Base-by-base conservation (phyloP, 2,888 invertebrate genomes). In the Piscicola geometra region DNA sequence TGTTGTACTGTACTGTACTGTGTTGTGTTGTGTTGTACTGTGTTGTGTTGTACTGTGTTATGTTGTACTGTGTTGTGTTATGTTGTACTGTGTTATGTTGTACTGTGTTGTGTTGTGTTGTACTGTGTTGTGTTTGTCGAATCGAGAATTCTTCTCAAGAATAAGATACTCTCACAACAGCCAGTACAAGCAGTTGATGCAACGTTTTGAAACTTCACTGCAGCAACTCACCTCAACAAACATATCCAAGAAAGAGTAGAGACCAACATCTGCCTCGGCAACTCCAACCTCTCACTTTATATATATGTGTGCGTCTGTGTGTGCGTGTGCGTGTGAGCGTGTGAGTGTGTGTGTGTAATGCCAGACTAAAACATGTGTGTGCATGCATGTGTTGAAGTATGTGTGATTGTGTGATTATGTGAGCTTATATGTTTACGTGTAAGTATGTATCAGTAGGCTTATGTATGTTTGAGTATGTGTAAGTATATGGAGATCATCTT, bases 401-500 rank as follows among this genome's bases (percentile, higher is more conserved):
- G 64, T 64, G 64, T 64, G 64, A 15, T 12, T 64, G 64, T 64
- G 64, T 21, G 64, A 15, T 9, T 28, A 25, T 64, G 64, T 64
- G 64, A 15, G n/a, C n/a, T 9, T 64, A 25, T 64, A 25, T 64
- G 64, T 25, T 12, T 25, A 12, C 12, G 64, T 64, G n/a, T 64
- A 25, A 15, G 64, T 64, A 25, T 64, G 64, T n/a, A n/a, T n/a
- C n/a, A n/a, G n/a, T n/a, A n/a, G n/a, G n/a, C n/a, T n/a, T n/a
- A n/a, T 64, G 64, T 64, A 25, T 64, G 64, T 28, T 12, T 64
- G 64, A 9, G 64, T 64, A 28, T 28, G 30, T 64, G 64, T 28
- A 64, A 15, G n/a, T 64, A 64, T n/a, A n/a, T n/a, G n/a, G n/a
- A n/a, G n/a, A 50, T 50, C n/a, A 50, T 50, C n/a, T 50, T 50